A percentile compares a stretch with the other conserved stretches of the same genome.
Conservation (phyloP, 2,113 vertebrate species). For the Nyctibius bracteatus region DNA sequence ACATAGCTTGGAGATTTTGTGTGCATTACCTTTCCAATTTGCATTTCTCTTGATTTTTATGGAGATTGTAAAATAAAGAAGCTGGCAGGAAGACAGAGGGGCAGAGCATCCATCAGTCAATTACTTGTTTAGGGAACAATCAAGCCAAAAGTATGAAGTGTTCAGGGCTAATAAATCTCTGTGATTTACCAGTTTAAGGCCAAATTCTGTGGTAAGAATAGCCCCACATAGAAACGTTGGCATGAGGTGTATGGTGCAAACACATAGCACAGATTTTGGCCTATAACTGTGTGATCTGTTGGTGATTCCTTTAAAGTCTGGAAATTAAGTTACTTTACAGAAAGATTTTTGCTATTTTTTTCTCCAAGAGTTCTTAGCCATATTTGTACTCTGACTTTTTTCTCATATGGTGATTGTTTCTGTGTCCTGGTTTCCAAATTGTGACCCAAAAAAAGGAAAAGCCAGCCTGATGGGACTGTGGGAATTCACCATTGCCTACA, state of each 20-base stretch:
- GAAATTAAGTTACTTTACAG: not conserved
- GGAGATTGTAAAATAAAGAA: not conserved
- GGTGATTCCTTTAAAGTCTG: not conserved
- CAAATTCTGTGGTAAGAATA: not conserved
- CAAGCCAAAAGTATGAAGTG: not conserved
- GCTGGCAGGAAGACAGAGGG: not conserved
- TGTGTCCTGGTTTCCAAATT: not conserved
- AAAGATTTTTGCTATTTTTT: not conserved
- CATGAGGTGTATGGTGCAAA: not conserved
- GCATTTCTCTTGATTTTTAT: not conserved
- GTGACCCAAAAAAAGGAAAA: not conserved
- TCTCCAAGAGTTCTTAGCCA: not conserved
- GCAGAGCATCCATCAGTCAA: not conserved
- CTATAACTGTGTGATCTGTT: not conserved
- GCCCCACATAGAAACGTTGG: not conserved
- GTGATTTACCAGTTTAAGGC: not conserved
- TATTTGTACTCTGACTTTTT: not conserved
- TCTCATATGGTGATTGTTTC: not conserved
- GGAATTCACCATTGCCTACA: not conserved
- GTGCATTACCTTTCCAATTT: not conserved
- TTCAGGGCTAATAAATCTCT: not conserved
- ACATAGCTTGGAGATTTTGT: not conserved
- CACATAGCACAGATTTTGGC: not conserved
- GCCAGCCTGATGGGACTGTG: not conserved
- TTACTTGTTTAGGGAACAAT: not conserved